Conservation (phyloP, 2,797 vertebrate species). For the Sebastes trivittatus region DNA sequence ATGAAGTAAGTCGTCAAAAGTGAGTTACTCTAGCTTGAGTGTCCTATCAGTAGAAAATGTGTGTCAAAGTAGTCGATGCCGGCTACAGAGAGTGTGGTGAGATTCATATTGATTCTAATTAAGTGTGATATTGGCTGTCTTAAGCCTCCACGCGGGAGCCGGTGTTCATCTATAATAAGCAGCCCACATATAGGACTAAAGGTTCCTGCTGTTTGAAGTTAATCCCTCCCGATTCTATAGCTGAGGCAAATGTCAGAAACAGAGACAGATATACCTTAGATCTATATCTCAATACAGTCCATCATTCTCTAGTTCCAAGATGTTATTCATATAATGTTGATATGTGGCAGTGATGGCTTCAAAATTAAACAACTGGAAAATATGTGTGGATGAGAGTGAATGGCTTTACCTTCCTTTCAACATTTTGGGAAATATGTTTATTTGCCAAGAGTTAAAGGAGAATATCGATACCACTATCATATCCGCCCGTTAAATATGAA, state of each 20-base stretch:
- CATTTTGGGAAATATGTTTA: background rate
- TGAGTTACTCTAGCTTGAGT: constrained; percentile 13
- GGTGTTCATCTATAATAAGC: constrained; percentile 40
- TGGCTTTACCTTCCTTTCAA: background rate
- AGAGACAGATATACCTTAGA: background rate
- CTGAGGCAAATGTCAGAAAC: background rate
- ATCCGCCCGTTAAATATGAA: background rate
- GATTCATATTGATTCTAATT: constrained; percentile 63
- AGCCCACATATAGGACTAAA: constrained; percentile 17
- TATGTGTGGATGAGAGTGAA: background rate
- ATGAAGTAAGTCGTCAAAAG: constrained; percentile 49
- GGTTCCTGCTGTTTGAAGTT: constrained; percentile 16
- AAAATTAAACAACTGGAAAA: background rate
- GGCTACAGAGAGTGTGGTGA: constrained; percentile 6
- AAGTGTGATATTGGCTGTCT: constrained; percentile 56
- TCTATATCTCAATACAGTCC: background rate
- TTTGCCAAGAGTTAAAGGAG: background rate
- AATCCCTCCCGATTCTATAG: constrained; percentile 25
- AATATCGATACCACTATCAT: background rate
- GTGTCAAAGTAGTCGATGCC: constrained; percentile 40
- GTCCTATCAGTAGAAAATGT: constrained; percentile 17
- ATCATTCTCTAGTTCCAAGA: background rate
- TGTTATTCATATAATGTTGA: background rate
- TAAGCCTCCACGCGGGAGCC: constrained; percentile 8
- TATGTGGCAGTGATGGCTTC: background rate